phyloP scores from a whole-genome alignment of 2,888 invertebrate genomes.

The Ormyrus pomaceus region DNA sequence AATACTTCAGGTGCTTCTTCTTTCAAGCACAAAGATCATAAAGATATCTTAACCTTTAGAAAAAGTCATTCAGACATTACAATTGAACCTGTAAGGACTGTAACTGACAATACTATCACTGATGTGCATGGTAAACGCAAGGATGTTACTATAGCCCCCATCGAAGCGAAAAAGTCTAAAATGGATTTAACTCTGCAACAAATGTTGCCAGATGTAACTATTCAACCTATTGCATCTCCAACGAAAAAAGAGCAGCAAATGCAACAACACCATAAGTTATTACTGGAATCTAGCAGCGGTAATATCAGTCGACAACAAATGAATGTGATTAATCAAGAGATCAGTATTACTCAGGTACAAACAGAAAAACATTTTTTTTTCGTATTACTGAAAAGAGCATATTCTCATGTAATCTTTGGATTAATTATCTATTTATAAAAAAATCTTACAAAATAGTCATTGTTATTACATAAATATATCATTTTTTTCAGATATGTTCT shows the following conservation, averaged over 20 bases:
- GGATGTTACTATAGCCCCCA: constrained; percentile 68
- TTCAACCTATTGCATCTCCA: constrained; percentile 68
- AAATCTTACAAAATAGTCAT: not conserved
- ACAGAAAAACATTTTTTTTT: not conserved
- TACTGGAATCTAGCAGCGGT: constrained; percentile 63
- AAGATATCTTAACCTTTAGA: constrained; percentile 59
- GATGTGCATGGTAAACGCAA: constrained; percentile 66
- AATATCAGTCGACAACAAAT: constrained; percentile 68
- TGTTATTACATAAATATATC: not conserved
- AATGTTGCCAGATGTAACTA: constrained; percentile 71
- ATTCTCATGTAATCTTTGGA: no score
- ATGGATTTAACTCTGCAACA: constrained; percentile 69
- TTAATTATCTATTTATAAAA: not conserved
- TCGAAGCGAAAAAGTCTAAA: constrained; percentile 71
- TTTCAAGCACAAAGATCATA: constrained; percentile 50
- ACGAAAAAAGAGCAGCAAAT: constrained; percentile 58
- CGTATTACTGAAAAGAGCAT: not conserved
- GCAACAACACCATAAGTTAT: constrained; percentile 54
- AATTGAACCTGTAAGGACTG: constrained; percentile 67
- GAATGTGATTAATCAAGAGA: constrained; percentile 71
- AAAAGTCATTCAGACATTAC: constrained; percentile 66
- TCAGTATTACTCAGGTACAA: constrained; percentile 71
- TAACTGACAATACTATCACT: constrained; percentile 59
- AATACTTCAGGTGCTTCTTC: constrained; percentile 1
- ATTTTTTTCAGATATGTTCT: constrained; percentile 42